Evolutionary conservation across 2,888 invertebrate species (phyloP).

Genomic region (Drosophila lacicola): DNA sequence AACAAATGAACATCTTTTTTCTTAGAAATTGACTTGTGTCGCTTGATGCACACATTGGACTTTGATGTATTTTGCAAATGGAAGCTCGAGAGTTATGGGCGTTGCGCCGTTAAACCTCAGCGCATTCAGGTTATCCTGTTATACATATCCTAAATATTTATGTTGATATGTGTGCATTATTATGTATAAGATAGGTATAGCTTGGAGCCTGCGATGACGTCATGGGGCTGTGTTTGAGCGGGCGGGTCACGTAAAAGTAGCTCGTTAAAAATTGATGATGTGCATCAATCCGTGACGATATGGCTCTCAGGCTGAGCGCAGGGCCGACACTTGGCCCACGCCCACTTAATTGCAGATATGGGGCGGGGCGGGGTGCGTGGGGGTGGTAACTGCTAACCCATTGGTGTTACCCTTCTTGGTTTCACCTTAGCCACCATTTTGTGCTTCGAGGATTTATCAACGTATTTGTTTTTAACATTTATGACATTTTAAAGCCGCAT

Average conservation of each 20-base stretch:
- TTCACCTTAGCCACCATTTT: slow-evolving; percentile 19
- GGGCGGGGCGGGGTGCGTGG: neutral
- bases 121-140: slow-evolving; percentile 28
- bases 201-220: slow-evolving; percentile 47
- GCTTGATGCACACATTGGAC: slow-evolving; percentile 25
- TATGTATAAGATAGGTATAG: slow-evolving; percentile 23
- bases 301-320: slow-evolving; percentile 31
- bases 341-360: slow-evolving; percentile 18
- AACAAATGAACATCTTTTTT: neutral
- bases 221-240: slow-evolving; percentile 23
- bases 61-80: slow-evolving; percentile 47
- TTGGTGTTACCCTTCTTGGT: slow-evolving; percentile 29
- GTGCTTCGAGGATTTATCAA: slow-evolving; percentile 52
- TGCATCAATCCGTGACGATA: slow-evolving; percentile 68
- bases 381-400: slow-evolving; percentile 27
- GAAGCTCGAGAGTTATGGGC: slow-evolving; percentile 30
- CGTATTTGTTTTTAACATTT: slow-evolving; percentile 62
- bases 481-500: slow-evolving; percentile 72
- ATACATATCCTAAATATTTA: slow-evolving; percentile 5
- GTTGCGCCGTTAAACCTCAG: slow-evolving; percentile 43
- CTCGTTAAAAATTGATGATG: slow-evolving; percentile 77
- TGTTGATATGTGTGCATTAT: neutral
- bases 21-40: slow-evolving; percentile 30
- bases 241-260: slow-evolving; percentile 65
- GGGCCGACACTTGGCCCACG: slow-evolving; percentile 28